A percentile compares a stretch with the other conserved stretches of the same genome.
Evolutionary conservation across 1,140 invertebrate genomes (phyloP).

Genomic region (Triops longicaudatus): DNA sequence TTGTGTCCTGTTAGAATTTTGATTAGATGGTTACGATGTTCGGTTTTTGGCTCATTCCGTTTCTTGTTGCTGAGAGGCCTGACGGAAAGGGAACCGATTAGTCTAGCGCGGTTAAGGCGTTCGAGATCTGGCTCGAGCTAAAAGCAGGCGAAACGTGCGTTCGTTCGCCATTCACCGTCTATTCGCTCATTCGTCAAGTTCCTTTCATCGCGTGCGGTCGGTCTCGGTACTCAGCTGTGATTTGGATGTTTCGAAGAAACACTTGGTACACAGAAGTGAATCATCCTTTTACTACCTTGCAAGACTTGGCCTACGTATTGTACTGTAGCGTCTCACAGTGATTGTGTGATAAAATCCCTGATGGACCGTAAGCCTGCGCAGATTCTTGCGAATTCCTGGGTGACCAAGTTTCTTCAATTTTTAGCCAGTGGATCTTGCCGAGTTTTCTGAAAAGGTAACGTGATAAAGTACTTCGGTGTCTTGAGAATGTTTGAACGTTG

Average conservation of each 20-base stretch:
- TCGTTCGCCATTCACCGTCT: slow-evolving; percentile 5
- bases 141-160: background rate
- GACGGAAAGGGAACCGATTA: background rate
- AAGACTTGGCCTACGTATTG: too few species aligned
- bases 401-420: too few species aligned
- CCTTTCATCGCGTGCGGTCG: background rate
- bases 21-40: background rate
- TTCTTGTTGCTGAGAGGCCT: slow-evolving; percentile 9
- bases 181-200: background rate
- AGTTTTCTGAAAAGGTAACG: too few species aligned
- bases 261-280: too few species aligned
- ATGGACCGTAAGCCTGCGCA: too few species aligned
- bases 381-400: too few species aligned
- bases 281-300: too few species aligned
- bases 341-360: too few species aligned
- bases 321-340: too few species aligned
- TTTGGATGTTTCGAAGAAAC: background rate
- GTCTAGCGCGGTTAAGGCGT: background rate
- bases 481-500: too few species aligned
- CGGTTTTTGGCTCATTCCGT: background rate
- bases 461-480: too few species aligned
- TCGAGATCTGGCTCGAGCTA: background rate
- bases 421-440: too few species aligned
- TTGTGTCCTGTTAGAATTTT: background rate
- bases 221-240: background rate